Evolutionary conservation across 2,888 invertebrate species (phyloP), one percentile per base, ranked within the genome.

Genomic region (Dendrolimus pini): DNA sequence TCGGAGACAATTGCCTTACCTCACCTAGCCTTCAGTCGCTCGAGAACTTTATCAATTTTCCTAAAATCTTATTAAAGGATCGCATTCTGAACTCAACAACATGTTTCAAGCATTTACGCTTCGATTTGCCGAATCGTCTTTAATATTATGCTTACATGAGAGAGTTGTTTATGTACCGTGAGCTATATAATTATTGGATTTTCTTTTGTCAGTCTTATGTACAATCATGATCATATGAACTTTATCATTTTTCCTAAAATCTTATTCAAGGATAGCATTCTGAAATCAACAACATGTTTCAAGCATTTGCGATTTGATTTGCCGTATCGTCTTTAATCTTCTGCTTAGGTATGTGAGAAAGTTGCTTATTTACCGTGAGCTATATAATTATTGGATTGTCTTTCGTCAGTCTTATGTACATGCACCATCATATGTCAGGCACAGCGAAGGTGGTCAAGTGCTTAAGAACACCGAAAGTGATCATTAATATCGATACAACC

Each of bases 1-100:
- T 89, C 74, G 83, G 88, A 90, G 89, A 90, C 90, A 90, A 90
- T 90, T 90, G 90, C 89, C 90, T 89, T 89, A 89, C 89, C 89
- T 90, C 90, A 90, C 89, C 90, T 89, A 76, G 85, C 81, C 84
- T 85, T 82, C 82, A 85, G 79, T 83, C 85, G 87, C 30, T 30
- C 30, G 30, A 30, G 30, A 90, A 90, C 89, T 89, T 90, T 90
- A 89, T 85, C 89, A 89, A 90, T 90, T 90, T 90, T 78, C 85
- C 69, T 80, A 78, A 78, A 90, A 90, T 87, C 85, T 83, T 83
- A 87, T 90, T 89, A 90, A 82, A 80, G 78, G 73, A 82, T 83
- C 78, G 47, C 12, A 47, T 47, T 47, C 47, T 30, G 76, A 79
- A 66, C 80, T 78, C 71, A 73, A 78, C 47, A 76, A 82, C 80